Evolutionary conservation across 2,888 invertebrate genomes (phyloP).

Genomic region (Sabellastarte sp.): DNA sequence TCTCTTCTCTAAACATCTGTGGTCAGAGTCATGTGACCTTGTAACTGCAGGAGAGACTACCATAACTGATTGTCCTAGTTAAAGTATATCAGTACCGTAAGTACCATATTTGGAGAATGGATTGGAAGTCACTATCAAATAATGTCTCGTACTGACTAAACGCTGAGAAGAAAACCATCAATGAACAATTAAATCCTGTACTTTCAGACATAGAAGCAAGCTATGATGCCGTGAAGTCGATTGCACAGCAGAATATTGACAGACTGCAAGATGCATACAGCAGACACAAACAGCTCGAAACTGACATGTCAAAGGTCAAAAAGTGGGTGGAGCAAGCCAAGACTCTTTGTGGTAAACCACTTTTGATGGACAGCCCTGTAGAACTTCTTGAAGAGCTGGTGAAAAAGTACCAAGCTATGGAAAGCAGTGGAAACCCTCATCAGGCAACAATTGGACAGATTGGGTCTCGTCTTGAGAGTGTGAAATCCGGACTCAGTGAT

Average conservation of each 20-base stretch:
- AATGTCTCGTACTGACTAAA: too few relatives aligned
- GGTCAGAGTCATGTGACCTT: too few relatives aligned
- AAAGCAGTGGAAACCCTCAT: conserved; percentile 40
- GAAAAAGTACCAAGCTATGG: conserved; percentile 63
- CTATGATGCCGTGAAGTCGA: conserved; percentile 72
- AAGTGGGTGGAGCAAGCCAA: conserved; percentile 90
- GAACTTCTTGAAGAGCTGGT: conserved; percentile 84
- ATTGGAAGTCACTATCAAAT: not conserved
- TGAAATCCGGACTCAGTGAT: conserved; percentile 78
- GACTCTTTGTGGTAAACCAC: conserved; percentile 78
- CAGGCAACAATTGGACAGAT: conserved; percentile 64
- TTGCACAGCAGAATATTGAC: conserved; percentile 72
- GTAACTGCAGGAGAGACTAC: too few relatives aligned
- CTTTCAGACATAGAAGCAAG: conserved; percentile 72
- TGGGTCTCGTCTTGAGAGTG: conserved; percentile 76
- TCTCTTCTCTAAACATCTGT: too few relatives aligned
- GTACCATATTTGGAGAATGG: not conserved
- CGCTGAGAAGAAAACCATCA: too few relatives aligned
- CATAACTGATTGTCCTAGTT: too few relatives aligned
- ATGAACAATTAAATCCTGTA: not conserved
- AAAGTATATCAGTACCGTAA: not conserved
- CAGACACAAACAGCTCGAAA: conserved; percentile 79
- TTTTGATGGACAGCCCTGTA: conserved; percentile 73
- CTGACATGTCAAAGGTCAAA: conserved; percentile 75
- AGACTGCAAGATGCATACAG: conserved; percentile 73